phyloP scores from a whole-genome alignment of 2,797 vertebrate species.

The Argya squamiceps region DNA sequence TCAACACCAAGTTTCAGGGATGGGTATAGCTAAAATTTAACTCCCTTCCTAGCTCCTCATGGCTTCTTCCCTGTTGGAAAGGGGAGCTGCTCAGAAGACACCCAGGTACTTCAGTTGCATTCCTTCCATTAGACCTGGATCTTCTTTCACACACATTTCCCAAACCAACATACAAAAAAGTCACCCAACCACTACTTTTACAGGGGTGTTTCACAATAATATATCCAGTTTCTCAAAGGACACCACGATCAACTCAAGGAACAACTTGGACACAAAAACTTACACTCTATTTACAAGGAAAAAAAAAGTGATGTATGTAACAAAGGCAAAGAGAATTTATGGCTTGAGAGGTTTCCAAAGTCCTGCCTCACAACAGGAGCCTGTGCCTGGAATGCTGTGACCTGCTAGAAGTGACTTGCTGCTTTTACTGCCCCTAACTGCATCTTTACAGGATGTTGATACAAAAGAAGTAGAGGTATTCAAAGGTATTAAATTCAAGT shows the following conservation, averaged over 20 bases:
- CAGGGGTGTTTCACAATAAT: neutral
- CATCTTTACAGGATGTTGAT: neutral
- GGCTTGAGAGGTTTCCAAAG: neutral
- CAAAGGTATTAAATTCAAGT: neutral
- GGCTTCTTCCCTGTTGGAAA: neutral
- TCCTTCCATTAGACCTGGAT: neutral
- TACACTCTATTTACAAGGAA: neutral
- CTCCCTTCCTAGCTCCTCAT: rapidly evolving
- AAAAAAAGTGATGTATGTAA: neutral
- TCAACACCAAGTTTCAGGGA: neutral
- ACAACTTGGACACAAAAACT: neutral
- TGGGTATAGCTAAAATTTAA: neutral
- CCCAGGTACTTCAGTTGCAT: neutral
- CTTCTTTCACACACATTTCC: neutral
- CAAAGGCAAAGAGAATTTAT: neutral
- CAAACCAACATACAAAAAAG: neutral
- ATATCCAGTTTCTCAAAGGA: neutral
- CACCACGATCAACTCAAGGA: neutral
- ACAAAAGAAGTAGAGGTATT: neutral
- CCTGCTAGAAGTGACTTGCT: neutral
- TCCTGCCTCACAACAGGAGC: neutral
- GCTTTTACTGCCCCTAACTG: neutral
- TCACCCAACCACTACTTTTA: neutral
- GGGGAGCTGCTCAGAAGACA: neutral
- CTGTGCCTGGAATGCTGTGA: neutral